phyloP scores from a whole-genome alignment of 2,797 vertebrate genomes.

The Takifugu rubripes region DNA sequence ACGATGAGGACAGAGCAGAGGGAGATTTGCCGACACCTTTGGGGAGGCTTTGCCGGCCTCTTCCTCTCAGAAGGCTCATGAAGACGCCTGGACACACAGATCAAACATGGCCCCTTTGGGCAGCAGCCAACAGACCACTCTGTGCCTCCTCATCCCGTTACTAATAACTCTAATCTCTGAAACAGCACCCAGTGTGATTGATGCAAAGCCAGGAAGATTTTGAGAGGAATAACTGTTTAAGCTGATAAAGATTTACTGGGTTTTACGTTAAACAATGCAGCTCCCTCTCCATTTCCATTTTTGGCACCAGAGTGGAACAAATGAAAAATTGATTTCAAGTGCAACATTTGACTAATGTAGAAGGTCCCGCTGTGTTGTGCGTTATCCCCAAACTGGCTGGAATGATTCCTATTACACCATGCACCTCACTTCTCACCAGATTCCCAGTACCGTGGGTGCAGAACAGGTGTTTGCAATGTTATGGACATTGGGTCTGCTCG shows the following conservation, averaged over 20 bases:
- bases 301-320: neutral
- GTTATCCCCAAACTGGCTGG: neutral
- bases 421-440: constrained; percentile 6
- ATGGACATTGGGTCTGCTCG: constrained; percentile 56
- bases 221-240: constrained; percentile 44
- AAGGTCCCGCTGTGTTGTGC: neutral
- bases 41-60: constrained; percentile 38
- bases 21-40: constrained; percentile 68
- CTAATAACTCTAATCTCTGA: constrained; percentile 50
- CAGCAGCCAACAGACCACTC: constrained; percentile 62
- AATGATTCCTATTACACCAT: too few relatives aligned
- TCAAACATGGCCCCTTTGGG: constrained; percentile 73
- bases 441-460: constrained; percentile 25
- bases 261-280: constrained; percentile 4
- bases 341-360: neutral
- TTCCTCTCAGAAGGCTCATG: constrained; percentile 35
- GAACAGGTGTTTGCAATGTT: constrained; percentile 77
- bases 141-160: constrained; percentile 45
- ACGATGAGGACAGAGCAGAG: constrained; percentile 63
- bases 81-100: constrained; percentile 57
- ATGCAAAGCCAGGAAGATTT: constrained; percentile 42
- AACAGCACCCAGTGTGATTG: constrained; percentile 43
- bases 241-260: constrained; percentile 19
- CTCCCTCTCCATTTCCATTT: constrained; percentile 1
- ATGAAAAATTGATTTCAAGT: neutral